Evolutionary conservation across 2,888 invertebrate species (phyloP).

Genomic region (Harmothoe impar): DNA sequence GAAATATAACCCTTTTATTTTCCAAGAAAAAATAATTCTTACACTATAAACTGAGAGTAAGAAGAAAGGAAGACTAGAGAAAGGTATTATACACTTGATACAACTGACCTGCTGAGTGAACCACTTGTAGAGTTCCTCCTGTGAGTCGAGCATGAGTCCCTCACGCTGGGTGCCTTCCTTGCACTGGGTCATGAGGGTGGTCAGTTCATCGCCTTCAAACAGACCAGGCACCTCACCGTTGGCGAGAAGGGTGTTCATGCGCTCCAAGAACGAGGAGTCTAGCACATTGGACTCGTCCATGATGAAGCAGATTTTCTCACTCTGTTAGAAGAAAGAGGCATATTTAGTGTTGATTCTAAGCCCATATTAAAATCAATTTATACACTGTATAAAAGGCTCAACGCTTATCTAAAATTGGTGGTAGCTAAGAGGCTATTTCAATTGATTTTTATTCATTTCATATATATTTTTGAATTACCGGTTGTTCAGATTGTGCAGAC

Average conservation of each 20-base stretch:
- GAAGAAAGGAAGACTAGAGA: too few species aligned
- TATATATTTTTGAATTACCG: background rate
- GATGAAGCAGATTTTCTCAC: constrained; percentile 99
- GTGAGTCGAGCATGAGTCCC: constrained; percentile 98
- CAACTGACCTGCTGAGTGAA: constrained; percentile 90
- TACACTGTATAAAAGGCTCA: background rate
- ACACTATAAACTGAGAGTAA: too few species aligned
- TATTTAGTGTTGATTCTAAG: background rate
- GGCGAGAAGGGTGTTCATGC: constrained; percentile 99
- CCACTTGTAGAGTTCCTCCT: constrained; percentile 99
- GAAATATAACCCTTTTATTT: background rate
- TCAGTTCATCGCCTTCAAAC: constrained; percentile 94
- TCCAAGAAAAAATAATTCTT: too few species aligned
- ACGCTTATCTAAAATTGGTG: too few species aligned
- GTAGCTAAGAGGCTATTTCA: too few species aligned
- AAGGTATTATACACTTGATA: too few species aligned
- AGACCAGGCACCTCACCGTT: constrained; percentile 94
- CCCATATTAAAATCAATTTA: background rate
- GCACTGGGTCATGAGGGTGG: constrained; percentile 99
- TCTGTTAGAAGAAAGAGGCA: constrained; percentile 89
- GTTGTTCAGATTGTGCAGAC: background rate
- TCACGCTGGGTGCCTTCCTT: constrained; percentile 99
- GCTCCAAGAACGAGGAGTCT: constrained; percentile 98
- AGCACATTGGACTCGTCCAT: constrained; percentile 99
- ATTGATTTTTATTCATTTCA: background rate